Conservation (phyloP, 2,888 invertebrate species). For the Synergus gifuensis region DNA sequence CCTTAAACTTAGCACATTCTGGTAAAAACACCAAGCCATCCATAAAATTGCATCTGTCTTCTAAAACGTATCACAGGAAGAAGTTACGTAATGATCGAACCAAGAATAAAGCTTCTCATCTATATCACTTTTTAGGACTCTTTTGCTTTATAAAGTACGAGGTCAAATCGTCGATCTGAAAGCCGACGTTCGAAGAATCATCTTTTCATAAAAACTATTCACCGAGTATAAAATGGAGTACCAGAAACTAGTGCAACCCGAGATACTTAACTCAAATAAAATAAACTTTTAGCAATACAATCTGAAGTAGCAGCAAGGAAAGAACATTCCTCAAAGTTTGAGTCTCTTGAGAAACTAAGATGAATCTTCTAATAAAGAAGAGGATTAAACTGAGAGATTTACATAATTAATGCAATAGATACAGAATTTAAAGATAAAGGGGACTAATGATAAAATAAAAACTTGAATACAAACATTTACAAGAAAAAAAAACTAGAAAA, state of each 20-base stretch:
- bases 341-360: neutral
- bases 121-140: slow-evolving; percentile 27
- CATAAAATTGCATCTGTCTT: neutral
- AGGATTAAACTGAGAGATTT: neutral
- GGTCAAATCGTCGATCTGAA: slow-evolving; percentile 21
- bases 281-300: neutral
- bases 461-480: neutral
- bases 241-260: neutral
- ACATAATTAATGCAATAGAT: neutral
- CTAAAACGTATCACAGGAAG: neutral
- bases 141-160: slow-evolving; percentile 32
- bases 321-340: neutral
- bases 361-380: neutral
- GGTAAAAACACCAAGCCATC: too few species aligned
- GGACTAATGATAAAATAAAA: neutral
- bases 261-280: neutral
- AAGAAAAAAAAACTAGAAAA: neutral
- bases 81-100: slow-evolving; percentile 11
- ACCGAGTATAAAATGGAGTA: neutral
- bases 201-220: slow-evolving; percentile 23
- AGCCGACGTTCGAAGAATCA: slow-evolving; percentile 12
- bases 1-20: too few species aligned
- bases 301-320: too few species aligned
- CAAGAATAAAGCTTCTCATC: slow-evolving; percentile 18
- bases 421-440: neutral